These are phyloP conservation scores for Drosophila robusta DNA, from an alignment of 2,888 invertebrate genomes.

Conservation along the genomic window DNA sequence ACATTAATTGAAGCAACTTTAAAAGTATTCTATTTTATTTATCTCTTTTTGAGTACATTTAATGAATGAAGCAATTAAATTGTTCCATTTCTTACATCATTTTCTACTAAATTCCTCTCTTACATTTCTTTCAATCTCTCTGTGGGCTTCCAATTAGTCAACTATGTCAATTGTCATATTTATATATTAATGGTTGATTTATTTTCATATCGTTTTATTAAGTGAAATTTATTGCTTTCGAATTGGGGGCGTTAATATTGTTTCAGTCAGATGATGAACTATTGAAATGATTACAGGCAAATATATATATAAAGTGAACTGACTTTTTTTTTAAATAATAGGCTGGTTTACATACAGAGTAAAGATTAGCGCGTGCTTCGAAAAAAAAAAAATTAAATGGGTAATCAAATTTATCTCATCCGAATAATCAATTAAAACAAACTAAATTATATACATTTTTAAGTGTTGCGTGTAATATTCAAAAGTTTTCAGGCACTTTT, in stretches of 20 bases:
- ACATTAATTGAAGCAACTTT: no score
- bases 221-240: conserved; percentile 42
- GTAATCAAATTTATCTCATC: background rate
- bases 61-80: background rate
- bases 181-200: conserved; percentile 25
- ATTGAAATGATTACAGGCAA: background rate
- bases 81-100: background rate
- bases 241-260: conserved; percentile 13
- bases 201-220: conserved; percentile 18
- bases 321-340: no score
- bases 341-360: no score
- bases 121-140: conserved; percentile 2
- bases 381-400: background rate
- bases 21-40: no score
- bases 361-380: background rate
- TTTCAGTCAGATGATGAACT: background rate
- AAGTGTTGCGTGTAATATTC: background rate
- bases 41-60: background rate
- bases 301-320: background rate
- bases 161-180: conserved; percentile 9
- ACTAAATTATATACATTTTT: background rate
- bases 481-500: background rate
- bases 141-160: conserved; percentile 26
- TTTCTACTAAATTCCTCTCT: background rate
- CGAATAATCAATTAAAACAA: background rate